Conservation (phyloP, 2,113 vertebrate species). For the Holacanthus passer region DNA sequence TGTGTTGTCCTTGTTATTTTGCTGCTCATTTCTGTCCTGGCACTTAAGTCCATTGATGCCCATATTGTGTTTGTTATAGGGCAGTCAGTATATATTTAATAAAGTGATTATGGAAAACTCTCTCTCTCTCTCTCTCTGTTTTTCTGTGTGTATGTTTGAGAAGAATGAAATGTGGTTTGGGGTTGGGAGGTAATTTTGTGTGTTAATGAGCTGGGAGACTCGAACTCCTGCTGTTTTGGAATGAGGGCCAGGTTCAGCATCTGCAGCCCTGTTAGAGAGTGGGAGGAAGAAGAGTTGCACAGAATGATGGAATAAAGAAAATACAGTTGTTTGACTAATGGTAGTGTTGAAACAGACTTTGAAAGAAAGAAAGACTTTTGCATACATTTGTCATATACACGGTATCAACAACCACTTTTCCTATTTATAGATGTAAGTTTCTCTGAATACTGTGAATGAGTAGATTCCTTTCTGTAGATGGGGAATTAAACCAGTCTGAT, state of each 20-base stretch:
- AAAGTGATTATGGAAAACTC: slow-evolving; percentile 59
- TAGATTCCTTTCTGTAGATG: slow-evolving; percentile 20
- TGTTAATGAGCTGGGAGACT: slow-evolving; percentile 83
- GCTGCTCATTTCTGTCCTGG: slow-evolving; percentile 31
- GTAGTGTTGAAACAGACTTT: slow-evolving; percentile 16
- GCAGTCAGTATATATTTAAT: slow-evolving; percentile 74
- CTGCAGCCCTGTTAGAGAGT: slow-evolving; percentile 76
- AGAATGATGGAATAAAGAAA: slow-evolving; percentile 61
- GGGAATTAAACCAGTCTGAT: background rate
- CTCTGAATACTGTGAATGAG: background rate
- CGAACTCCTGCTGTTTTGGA: slow-evolving; percentile 82
- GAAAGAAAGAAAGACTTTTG: background rate
- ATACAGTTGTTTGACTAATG: slow-evolving; percentile 32
- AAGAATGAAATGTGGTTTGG: slow-evolving; percentile 71
- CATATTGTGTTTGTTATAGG: slow-evolving; percentile 45
- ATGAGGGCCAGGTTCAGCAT: slow-evolving; percentile 84
- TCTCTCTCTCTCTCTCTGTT: slow-evolving; percentile 6
- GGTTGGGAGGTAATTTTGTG: slow-evolving; percentile 75
- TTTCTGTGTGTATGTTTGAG: slow-evolving; percentile 63
- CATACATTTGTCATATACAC: background rate
- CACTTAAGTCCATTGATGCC: slow-evolving; percentile 20
- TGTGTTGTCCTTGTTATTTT: slow-evolving; percentile 33
- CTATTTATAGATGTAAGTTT: background rate
- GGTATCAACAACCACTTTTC: background rate
- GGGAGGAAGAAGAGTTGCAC: slow-evolving; percentile 67